phyloP scores from a whole-genome alignment of 2,113 vertebrate genomes.

The Actenoides lindsayi region DNA sequence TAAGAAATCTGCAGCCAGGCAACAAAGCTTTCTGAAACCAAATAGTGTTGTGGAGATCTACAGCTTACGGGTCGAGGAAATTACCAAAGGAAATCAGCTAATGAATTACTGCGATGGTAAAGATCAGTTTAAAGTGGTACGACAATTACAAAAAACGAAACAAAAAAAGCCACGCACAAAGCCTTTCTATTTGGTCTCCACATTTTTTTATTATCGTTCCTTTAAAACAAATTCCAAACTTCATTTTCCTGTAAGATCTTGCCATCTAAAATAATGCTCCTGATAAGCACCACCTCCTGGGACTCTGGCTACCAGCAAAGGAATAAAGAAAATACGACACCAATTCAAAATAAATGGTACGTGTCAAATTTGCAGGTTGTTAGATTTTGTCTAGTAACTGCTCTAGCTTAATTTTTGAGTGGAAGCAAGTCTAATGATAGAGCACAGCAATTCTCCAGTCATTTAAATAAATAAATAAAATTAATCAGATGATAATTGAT shows the following conservation, averaged over 20 bases:
- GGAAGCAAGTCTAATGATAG: slow-evolving; percentile 46
- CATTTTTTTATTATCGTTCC: background rate
- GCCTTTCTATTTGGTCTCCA: background rate
- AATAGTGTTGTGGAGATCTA: background rate
- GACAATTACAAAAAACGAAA: background rate
- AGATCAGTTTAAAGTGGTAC: slow-evolving; percentile 6
- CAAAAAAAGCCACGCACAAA: slow-evolving; percentile 6
- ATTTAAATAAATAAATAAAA: slow-evolving; percentile 58
- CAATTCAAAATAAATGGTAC: slow-evolving; percentile 53
- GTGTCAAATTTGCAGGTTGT: slow-evolving; percentile 49
- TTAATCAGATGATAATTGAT: slow-evolving; percentile 58
- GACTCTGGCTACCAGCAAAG: slow-evolving; percentile 30
- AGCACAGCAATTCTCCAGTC: slow-evolving; percentile 29
- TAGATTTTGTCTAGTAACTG: slow-evolving; percentile 40
- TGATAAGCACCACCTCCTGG: background rate
- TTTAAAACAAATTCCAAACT: slow-evolving; percentile 49
- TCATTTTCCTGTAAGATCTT: slow-evolving; percentile 23
- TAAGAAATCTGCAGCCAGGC: slow-evolving; percentile 44
- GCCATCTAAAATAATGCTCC: slow-evolving; percentile 15
- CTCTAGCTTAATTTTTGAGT: slow-evolving; percentile 38
- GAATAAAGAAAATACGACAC: background rate
- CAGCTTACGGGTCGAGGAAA: slow-evolving; percentile 36
- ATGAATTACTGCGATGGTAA: background rate
- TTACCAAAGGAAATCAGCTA: slow-evolving; percentile 21
- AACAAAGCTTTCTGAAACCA: slow-evolving; percentile 45